These are phyloP conservation scores for Carpatolechia fugitivella DNA, from an alignment of 2,888 invertebrate species.

Conservation along the genomic window DNA sequence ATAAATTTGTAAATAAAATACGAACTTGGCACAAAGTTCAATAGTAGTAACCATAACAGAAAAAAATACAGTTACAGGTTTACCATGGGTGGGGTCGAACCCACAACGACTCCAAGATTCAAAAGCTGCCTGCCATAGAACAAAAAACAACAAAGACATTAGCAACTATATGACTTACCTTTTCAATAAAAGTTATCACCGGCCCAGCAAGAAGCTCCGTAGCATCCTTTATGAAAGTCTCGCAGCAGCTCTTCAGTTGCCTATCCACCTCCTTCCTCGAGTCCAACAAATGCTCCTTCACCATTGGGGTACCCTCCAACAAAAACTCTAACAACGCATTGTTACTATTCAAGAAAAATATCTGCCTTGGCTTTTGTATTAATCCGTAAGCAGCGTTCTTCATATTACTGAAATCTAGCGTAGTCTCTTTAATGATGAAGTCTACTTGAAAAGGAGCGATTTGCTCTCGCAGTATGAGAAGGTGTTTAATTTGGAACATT, in stretches of 20 bases:
- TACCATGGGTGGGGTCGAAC: too few relatives aligned
- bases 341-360: slow-evolving; percentile 92
- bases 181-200: slow-evolving; percentile 85
- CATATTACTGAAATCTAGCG: slow-evolving; percentile 95
- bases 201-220: slow-evolving; percentile 88
- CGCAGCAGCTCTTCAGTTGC: slow-evolving; percentile 93
- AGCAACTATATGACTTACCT: slow-evolving; percentile 72
- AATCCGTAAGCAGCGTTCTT: slow-evolving; percentile 90
- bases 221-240: slow-evolving; percentile 90
- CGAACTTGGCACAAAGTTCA: too few relatives aligned
- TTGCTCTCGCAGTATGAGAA: slow-evolving; percentile 97
- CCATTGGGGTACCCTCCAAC: slow-evolving; percentile 95
- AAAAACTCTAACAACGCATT: slow-evolving; percentile 96
- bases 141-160: too few relatives aligned
- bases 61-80: too few relatives aligned
- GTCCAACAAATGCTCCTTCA: slow-evolving; percentile 94
- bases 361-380: slow-evolving; percentile 87
- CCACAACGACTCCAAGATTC: too few relatives aligned
- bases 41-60: too few relatives aligned
- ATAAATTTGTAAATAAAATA: too few relatives aligned
- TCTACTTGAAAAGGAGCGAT: slow-evolving; percentile 99
- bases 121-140: too few relatives aligned
- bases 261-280: slow-evolving; percentile 97
- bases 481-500: slow-evolving; percentile 98
- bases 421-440: slow-evolving; percentile 94